Percentiles rank a stretch among this genome's conserved stretches.
phyloP scores from a whole-genome alignment of 2,888 invertebrate species.

The Rosalia funebris region DNA sequence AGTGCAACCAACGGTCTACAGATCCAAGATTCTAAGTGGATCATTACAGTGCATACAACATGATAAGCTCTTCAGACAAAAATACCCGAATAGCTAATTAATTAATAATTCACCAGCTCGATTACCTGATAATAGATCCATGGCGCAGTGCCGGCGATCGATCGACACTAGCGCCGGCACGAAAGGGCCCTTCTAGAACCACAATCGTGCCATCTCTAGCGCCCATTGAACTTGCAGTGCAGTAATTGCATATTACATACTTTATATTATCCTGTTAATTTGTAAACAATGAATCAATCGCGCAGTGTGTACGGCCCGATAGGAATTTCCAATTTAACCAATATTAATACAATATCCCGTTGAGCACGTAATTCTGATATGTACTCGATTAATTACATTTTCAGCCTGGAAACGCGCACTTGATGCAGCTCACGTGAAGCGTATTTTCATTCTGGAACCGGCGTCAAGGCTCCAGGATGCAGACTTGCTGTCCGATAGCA shows the following conservation, averaged over 20 bases:
- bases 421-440: too few species aligned
- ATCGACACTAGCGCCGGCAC: too few species aligned
- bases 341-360: slow-evolving; percentile 38
- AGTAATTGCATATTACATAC: slow-evolving; percentile 39
- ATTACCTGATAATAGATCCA: not conserved
- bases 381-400: slow-evolving; percentile 34
- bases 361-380: slow-evolving; percentile 33
- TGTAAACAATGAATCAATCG: slow-evolving; percentile 38
- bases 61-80: too few species aligned
- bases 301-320: slow-evolving; percentile 19
- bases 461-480: too few species aligned
- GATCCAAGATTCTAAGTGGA: too few species aligned
- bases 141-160: too few species aligned
- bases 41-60: too few species aligned
- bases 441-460: not conserved
- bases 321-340: slow-evolving; percentile 44
- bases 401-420: slow-evolving; percentile 7
- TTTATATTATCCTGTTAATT: slow-evolving; percentile 43
- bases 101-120: not conserved
- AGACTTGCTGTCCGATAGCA: too few species aligned
- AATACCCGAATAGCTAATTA: too few species aligned
- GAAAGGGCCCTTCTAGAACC: slow-evolving; percentile 8
- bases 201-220: slow-evolving; percentile 13
- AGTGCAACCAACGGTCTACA: too few species aligned
- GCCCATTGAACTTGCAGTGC: too few species aligned